These are phyloP conservation scores for Gymnogyps californianus DNA, from an alignment of 2,113 vertebrate genomes.

Conservation along the genomic window DNA sequence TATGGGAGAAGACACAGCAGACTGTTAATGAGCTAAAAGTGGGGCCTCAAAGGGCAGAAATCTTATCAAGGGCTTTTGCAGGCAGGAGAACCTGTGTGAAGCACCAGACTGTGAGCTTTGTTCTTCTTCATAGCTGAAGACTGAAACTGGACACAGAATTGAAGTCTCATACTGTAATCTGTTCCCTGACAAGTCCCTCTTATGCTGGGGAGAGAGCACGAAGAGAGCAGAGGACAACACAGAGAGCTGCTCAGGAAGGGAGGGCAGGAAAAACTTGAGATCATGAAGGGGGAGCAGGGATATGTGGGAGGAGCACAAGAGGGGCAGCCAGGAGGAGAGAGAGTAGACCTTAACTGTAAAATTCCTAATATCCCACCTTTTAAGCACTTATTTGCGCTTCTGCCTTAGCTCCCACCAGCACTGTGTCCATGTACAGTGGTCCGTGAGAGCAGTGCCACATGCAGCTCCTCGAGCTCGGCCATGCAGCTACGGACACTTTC, in stretches of 20 bases:
- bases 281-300: accelerated
- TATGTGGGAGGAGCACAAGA: not conserved
- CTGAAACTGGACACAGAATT: not conserved
- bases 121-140: not conserved
- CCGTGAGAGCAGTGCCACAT: not conserved
- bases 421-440: not conserved
- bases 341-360: not conserved
- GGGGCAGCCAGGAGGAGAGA: not conserved
- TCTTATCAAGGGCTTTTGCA: not conserved
- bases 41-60: not conserved
- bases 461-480: accelerated
- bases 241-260: not conserved
- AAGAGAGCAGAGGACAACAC: not conserved
- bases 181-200: not conserved
- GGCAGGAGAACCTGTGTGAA: not conserved
- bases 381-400: not conserved
- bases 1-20: not conserved
- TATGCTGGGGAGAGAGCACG: accelerated
- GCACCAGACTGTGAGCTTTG: not conserved
- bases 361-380: not conserved
- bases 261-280: not conserved
- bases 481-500: not conserved
- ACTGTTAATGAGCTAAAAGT: not conserved
- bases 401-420: not conserved
- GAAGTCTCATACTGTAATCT: not conserved